phyloP scores from a whole-genome alignment of 2,113 vertebrate species.

The Pseudopipra pipra region DNA sequence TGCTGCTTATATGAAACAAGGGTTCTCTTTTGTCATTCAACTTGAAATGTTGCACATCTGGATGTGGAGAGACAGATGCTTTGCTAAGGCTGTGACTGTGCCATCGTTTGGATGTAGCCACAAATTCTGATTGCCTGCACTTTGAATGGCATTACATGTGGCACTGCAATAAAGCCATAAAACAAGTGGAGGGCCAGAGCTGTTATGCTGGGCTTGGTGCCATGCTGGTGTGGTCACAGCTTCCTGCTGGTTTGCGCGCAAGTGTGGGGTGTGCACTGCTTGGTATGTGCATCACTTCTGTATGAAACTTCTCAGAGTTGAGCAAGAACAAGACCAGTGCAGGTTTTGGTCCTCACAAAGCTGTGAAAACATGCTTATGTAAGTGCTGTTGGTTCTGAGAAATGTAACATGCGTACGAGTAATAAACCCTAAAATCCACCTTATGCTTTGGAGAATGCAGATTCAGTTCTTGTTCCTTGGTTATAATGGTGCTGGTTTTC shows the following conservation, averaged over 20 bases:
- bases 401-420: background rate
- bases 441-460: background rate
- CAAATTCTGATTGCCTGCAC: accelerated
- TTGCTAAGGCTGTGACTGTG: background rate
- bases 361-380: background rate
- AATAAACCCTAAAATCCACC: background rate
- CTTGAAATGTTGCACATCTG: background rate
- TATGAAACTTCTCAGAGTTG: background rate
- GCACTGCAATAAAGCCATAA: background rate
- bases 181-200: accelerated
- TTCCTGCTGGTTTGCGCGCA: background rate
- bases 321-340: background rate
- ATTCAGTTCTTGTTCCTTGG: background rate
- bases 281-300: background rate
- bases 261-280: background rate
- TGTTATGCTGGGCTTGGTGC: background rate
- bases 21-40: background rate
- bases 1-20: background rate
- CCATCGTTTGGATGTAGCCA: background rate
- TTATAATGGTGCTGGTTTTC: background rate
- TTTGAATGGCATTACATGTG: background rate
- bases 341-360: background rate
- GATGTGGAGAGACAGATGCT: background rate
- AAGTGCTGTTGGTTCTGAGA: background rate
- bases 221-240: background rate